A percentile compares a stretch with the other conserved stretches of the same genome.
Conservation (phyloP, 1,140 invertebrate genomes). For the Calliphora vicina region DNA sequence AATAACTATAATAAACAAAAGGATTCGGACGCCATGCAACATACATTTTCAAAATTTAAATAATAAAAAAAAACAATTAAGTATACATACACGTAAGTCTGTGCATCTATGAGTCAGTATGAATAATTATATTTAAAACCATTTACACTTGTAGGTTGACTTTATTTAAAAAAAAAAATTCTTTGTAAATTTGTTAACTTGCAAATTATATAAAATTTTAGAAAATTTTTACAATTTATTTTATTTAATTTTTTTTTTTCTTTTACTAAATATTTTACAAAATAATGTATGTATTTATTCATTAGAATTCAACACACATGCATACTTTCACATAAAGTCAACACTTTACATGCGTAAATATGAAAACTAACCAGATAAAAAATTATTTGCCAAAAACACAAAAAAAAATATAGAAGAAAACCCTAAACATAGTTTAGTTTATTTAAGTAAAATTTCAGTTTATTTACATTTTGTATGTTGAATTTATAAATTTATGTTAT, state of each 20-base stretch:
- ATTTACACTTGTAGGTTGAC: not conserved
- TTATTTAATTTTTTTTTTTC: too few species aligned
- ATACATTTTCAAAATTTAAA: too few species aligned
- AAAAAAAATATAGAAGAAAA: not conserved
- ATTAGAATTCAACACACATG: constrained; percentile 3
- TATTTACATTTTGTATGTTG: constrained; percentile 9
- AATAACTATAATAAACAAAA: too few species aligned
- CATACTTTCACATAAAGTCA: not conserved
- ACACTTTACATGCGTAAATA: constrained; percentile 13
- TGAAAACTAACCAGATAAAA: not conserved
- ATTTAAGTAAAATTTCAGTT: constrained; percentile 17
- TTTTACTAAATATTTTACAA: not conserved
- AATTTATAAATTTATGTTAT: not conserved
- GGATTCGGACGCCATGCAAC: too few species aligned
- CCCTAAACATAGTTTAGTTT: not conserved
- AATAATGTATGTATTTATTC: not conserved
- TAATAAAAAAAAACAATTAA: too few species aligned
- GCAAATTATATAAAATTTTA: not conserved
- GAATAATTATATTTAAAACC: not conserved
- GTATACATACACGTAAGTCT: too few species aligned
- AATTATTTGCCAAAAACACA: not conserved
- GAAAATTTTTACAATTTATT: not conserved
- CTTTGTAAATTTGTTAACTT: constrained; percentile 10
- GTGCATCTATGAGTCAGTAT: not conserved
- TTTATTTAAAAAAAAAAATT: not conserved